Conservation (phyloP, 1,140 invertebrate genomes). For the Hypsibius dujardini region DNA sequence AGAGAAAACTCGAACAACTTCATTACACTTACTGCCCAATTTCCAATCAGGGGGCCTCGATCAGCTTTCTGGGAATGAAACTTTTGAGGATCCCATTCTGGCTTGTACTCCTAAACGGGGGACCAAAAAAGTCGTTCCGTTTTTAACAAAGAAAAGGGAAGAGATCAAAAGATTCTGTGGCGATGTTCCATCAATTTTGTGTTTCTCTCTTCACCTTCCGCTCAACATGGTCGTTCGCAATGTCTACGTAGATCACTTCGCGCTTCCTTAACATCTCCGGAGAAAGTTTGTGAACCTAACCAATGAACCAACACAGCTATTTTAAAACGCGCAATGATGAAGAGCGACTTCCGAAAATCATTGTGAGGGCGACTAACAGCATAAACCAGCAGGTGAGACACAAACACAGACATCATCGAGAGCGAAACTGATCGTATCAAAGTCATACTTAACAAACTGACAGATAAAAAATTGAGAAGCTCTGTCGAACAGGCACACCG, state of each 20-base stretch:
- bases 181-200: slow-evolving; percentile 33
- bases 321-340: slow-evolving; percentile 22
- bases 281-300: slow-evolving; percentile 71
- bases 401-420: slow-evolving; percentile 28
- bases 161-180: background rate
- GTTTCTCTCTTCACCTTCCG: slow-evolving; percentile 33
- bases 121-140: no score
- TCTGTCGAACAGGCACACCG: no score
- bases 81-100: slow-evolving; percentile 67
- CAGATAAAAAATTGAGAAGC: slow-evolving; percentile 1
- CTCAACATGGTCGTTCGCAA: slow-evolving; percentile 67
- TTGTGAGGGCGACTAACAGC: background rate
- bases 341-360: background rate
- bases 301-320: background rate
- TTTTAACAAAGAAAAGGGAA: background rate
- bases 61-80: slow-evolving; percentile 84
- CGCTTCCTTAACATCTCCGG: slow-evolving; percentile 68
- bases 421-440: background rate
- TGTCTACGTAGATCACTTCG: slow-evolving; percentile 79
- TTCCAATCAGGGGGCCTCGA: slow-evolving; percentile 63
- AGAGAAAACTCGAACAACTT: slow-evolving; percentile 13
- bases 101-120: slow-evolving; percentile 59
- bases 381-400: background rate
- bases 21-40: slow-evolving; percentile 45
- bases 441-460: background rate